Evolutionary conservation across 1,140 invertebrate genomes (phyloP), one percentile per base, ranked within the genome.

Genomic region (Agrilus planipennis): DNA sequence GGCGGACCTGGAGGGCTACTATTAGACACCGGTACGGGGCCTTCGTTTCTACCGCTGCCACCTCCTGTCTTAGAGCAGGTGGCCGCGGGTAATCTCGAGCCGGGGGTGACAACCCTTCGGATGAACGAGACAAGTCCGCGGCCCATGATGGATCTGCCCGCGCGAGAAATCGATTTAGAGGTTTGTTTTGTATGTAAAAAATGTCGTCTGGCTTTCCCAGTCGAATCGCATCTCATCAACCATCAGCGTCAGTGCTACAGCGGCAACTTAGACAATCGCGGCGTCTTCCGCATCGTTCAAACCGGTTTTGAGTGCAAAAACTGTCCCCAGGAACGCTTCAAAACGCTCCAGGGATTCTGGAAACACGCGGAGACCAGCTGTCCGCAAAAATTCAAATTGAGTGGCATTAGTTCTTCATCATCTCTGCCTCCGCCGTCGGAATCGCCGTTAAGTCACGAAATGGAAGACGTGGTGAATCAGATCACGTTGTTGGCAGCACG

Each of bases 101-200:
- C 77, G 2, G 77, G 77, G 12, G 65, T 77, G 12, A 77, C 76
- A 43, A 77, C 76, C 11, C 63, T 78, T 12, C 67, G 75, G 34
- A 57, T 78, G 9, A 73, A 75, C 16, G 70, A 73, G n/a, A 52
- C 37, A 63, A 64, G 11, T 48, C 53, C 38, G 63, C 64, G n/a
- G 47, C 63, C 12, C 25, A 48, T 52, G 12, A 28, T 39, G 10
- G 57, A 62, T 61, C 63, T 44, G 18, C 57, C 52, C 49, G 62
- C 47, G 46, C 55, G 72, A 41, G 75, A 84, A 46, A 61, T 77
- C 2, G 81, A 85, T 52, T 71, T 78, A 28, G 86, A 89, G 55
- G 69, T 85, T 14, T 86, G 84, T 49, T 81, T 83, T 66, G 81
- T 88, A 36, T 89, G 85, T 69, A 84, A 85, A 56, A 80, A 84